Evolutionary conservation across 1,140 invertebrate species (phyloP), one percentile per base, ranked within the genome.

Genomic region (Lepidurus couesii): DNA sequence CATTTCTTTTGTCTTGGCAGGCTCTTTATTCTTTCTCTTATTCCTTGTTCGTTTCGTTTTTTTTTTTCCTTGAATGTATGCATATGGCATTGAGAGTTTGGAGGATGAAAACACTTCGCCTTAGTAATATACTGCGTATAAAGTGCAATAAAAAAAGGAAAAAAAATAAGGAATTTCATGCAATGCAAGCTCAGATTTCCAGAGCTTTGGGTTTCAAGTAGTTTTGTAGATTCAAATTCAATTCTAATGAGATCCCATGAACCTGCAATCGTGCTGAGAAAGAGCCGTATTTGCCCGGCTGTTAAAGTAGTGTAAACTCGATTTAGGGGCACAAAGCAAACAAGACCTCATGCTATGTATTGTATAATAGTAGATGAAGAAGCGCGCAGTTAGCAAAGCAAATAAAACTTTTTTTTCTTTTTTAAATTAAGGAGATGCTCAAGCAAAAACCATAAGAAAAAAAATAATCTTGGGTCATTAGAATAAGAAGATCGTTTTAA

Each of bases 171-270:
- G 16, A 65, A n/a, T 21, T 65, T 21, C 13, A 16, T 16, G 53
- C 53, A 9, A 21, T 7, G 53, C 16, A 65, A 34, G 13, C 4
- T 65, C 53, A 7, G 7, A n/a, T 65, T 65, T 7, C 53, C 13
- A n/a, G 16, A 65, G 16, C 34, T 34, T 34, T 65, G 16, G 53
- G 53, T 65, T n/a, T n/a, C 21, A 65, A 65, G 53, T 13, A 13
- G 16, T n/a, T 21, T 65, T 7, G 6, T 13, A 16, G 9, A n/a
- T 65, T 65, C 53, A 65, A 65, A 21, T 65, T 65, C n/a, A 21
- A 65, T 65, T 65, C 53, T 65, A 65, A 65, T 65, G 53, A 65
- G 53, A 65, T 16, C 53, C 13, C 53, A 65, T 65, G 53, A 65
- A 65, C n/a, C 13, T 21, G 53, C 53, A 21, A 65, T 65, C 53